Evolutionary conservation across 2,797 vertebrate genomes (phyloP).

Genomic region (Sylvilagus floridanus): DNA sequence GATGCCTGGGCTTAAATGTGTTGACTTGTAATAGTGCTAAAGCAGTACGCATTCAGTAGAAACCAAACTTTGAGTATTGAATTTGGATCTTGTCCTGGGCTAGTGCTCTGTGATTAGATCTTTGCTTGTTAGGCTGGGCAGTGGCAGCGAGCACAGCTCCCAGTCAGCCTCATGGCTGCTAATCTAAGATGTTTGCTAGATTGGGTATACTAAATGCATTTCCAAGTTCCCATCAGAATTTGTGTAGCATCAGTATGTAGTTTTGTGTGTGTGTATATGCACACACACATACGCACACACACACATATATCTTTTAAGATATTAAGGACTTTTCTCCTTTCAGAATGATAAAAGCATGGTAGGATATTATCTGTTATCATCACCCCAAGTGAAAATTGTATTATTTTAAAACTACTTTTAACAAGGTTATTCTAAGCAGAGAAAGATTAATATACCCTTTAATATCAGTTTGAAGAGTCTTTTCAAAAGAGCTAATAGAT

Average conservation of each 20-base stretch:
- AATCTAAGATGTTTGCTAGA: neutral
- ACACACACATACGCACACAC: neutral
- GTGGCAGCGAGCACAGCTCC: neutral
- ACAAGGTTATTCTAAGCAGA: slow-evolving; percentile 34
- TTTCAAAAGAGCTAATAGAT: slow-evolving; percentile 70
- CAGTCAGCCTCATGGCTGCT: neutral
- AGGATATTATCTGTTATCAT: slow-evolving; percentile 40
- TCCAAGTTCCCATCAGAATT: neutral
- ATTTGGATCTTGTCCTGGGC: neutral
- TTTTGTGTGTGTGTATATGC: neutral
- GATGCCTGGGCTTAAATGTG: neutral
- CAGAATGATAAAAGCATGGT: slow-evolving; percentile 65
- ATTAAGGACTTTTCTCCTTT: slow-evolving; percentile 59
- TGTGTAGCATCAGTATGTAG: neutral
- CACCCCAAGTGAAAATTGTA: slow-evolving; percentile 61
- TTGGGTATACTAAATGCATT: neutral
- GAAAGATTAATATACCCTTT: slow-evolving; percentile 51
- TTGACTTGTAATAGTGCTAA: neutral
- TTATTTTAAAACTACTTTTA: slow-evolving; percentile 66
- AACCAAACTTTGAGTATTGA: neutral
- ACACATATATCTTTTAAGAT: slow-evolving; percentile 19
- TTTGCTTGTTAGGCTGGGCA: neutral
- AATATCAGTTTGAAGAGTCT: slow-evolving; percentile 58
- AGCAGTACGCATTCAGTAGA: neutral
- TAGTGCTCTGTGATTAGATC: neutral